Evolutionary conservation across 2,888 invertebrate species (phyloP), one percentile per base, ranked within the genome.

Genomic region (Melanargia galathea): DNA sequence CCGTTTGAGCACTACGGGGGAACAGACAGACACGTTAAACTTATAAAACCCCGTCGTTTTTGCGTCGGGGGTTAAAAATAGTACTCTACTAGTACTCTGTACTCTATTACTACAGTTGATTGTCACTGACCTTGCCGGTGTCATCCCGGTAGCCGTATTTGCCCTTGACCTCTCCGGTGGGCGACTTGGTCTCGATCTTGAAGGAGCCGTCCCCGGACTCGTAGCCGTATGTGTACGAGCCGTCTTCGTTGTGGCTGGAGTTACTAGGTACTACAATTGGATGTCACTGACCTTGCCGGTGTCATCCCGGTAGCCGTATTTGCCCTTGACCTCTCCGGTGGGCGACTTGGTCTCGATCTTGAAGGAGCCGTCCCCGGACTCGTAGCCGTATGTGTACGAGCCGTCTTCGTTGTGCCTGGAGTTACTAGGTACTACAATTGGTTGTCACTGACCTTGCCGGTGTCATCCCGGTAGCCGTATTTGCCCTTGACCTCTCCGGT

Each of bases 71-170:
- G n/a, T n/a, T n/a, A n/a, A n/a, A n/a, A n/a, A n/a, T n/a, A n/a
- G n/a, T n/a, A n/a, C n/a, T n/a, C n/a, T n/a, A n/a, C n/a, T n/a
- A n/a, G n/a, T n/a, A n/a, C n/a, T n/a, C n/a, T n/a, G n/a, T n/a
- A n/a, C n/a, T n/a, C n/a, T n/a, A n/a, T n/a, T n/a, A n/a, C n/a
- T n/a, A n/a, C n/a, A n/a, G n/a, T n/a, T n/a, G n/a, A n/a, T n/a
- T n/a, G n/a, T 33, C 11, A 40, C 64, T 65, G 66, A 92, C 93
- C 92, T 96, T 93, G 76, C 97, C 94, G 60, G 93, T 92, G 76
- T 96, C 96, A 77, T 97, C 97, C 62, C 95, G 95, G 90, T 97
- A 97, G 2, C 97, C 97, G 79, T 97, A 97, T 82, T 97, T 97
- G 71, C 97, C 97, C 86, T 95, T 96, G 10, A 97, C 97, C 74